Base-by-base conservation (phyloP, 2,113 vertebrate species). In the Rhabdornis inornatus region DNA sequence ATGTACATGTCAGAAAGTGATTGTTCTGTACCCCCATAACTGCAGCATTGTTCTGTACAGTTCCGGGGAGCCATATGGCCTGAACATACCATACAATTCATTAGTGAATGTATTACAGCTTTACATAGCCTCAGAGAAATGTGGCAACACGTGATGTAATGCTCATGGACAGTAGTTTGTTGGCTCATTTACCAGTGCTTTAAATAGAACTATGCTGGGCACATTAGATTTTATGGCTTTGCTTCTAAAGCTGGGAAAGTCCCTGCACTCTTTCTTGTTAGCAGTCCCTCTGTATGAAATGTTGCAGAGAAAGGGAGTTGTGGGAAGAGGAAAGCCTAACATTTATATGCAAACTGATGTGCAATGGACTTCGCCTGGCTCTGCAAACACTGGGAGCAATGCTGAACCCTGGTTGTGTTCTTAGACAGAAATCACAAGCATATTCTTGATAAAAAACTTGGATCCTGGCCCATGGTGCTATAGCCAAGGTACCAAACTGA, bases 171-270 rank as follows among this genome's bases (percentile, higher is more conserved):
- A 96, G 95, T 93, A 95, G 90, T 87, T 94, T 90, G 90, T 94
- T 96, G 94, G 92, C 93, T 94, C 90, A 84, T 94, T 96, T 96
- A 87, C 85, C 83, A 94, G 90, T 87, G 92, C 94, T 96, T 96
- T 96, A 95, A 96, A 96, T 94, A 93, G 94, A 89, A 88, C 0
- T 5, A 12, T 64, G 68, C 52, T 15, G 57, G 77, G 88, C 83
- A 90, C 40, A 55, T 90, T 75, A 80, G 63, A 83, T 92, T 93
- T 80, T 24, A 80, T 83, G 56, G 65, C 39, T 83, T 59, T 77
- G 35, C 64, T 86, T 86, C 88, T 83, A 40, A 81, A 50, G 71
- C 87, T 37, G 68, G 79, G 79, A 93, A 80, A 45, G 86, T 75
- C 90, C 64, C 52, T 59, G 71, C 15, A 25, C 63, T 45, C 39